Conservation (phyloP, 2,888 invertebrate genomes). For the Ophioninae sp. region DNA sequence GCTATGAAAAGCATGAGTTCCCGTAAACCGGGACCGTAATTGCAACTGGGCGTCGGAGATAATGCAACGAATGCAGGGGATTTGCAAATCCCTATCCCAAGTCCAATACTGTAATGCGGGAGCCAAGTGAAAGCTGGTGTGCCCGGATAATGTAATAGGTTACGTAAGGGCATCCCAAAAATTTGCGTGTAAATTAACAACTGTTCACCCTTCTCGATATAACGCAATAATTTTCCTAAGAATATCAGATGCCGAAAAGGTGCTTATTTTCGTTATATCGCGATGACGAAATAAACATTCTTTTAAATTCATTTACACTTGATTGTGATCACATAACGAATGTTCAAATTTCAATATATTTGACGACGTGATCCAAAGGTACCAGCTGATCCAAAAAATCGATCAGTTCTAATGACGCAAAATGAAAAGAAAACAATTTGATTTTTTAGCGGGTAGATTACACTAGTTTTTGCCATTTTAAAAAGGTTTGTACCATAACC, state of each 20-base stretch:
- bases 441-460: too few relatives aligned
- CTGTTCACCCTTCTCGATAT: not conserved
- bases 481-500: too few relatives aligned
- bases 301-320: too few relatives aligned
- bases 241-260: conserved; percentile 21
- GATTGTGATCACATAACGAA: too few relatives aligned
- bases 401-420: too few relatives aligned
- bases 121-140: conserved; percentile 9
- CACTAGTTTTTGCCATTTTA: too few relatives aligned
- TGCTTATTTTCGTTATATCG: too few relatives aligned
- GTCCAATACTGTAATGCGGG: conserved; percentile 9
- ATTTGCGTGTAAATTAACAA: conserved; percentile 33
- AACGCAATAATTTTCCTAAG: conserved; percentile 9
- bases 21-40: conserved; percentile 46
- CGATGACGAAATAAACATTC: too few relatives aligned
- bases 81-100: conserved; percentile 30
- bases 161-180: conserved; percentile 6
- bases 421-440: too few relatives aligned
- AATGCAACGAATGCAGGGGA: conserved; percentile 39
- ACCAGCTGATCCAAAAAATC: too few relatives aligned
- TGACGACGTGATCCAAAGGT: too few relatives aligned
- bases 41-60: conserved; percentile 42
- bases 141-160: not conserved
- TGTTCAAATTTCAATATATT: too few relatives aligned
- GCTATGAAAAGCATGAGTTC: conserved; percentile 27